Conservation (phyloP, 2,797 vertebrate species). For the Florisuga fusca region DNA sequence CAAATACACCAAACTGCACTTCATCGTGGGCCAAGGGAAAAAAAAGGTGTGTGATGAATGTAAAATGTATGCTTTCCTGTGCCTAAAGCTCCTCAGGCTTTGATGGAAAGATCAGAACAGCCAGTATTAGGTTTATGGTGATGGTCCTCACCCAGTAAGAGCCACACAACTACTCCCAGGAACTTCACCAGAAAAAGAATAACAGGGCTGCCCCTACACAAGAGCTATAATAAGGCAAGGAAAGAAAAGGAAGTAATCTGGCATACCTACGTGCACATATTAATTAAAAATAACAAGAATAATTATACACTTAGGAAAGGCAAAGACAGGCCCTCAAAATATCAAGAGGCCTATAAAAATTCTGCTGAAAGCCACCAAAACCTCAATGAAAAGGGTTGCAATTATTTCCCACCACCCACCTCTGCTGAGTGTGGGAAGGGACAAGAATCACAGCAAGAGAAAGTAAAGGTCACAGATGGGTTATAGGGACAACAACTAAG, state of each 20-base stretch:
- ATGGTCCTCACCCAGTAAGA: not conserved
- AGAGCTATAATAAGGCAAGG: conserved; percentile 6
- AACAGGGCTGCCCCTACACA: conserved; percentile 5
- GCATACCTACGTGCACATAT: not conserved
- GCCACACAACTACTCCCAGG: not conserved
- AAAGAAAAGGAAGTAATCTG: conserved; percentile 25
- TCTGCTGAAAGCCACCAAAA: conserved; percentile 29
- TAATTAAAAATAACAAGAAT: conserved; percentile 58
- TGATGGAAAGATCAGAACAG: not conserved
- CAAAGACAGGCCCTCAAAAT: conserved; percentile 55
- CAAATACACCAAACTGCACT: not conserved
- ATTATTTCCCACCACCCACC: conserved; percentile 38
- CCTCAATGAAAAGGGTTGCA: conserved; percentile 6
- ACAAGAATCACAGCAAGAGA: conserved; percentile 27
- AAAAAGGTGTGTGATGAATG: not conserved
- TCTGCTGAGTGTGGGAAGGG: conserved; percentile 29
- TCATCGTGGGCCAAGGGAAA: not conserved
- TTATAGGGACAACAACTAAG: not conserved
- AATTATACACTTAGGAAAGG: conserved; percentile 53
- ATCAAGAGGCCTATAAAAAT: conserved; percentile 53
- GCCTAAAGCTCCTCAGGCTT: not conserved
- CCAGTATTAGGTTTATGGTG: not conserved
- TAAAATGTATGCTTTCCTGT: not conserved
- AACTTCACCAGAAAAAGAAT: not conserved
- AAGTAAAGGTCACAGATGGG: conserved; percentile 9